Evolutionary conservation across 1,140 invertebrate genomes (phyloP), one percentile per base, ranked within the genome.

Genomic region (Camponotus vicinus): DNA sequence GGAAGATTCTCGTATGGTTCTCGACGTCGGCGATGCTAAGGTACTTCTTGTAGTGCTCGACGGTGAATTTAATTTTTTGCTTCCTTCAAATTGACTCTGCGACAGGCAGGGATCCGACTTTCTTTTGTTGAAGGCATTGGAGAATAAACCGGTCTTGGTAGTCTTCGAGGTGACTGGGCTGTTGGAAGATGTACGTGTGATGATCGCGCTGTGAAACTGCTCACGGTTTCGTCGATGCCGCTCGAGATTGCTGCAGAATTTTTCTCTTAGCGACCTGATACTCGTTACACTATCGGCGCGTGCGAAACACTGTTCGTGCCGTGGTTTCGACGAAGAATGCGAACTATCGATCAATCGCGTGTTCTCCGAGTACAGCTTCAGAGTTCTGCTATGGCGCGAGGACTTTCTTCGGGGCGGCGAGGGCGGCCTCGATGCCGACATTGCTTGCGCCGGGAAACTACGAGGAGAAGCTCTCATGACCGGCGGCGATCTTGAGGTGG

Each of bases 371-470:
- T 97, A 96, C 21, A 97, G 92, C 92, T 96, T 96, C 1, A 98
- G 92, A 8, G 97, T 97, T 45, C 96, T 96, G 93, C 96, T 98
- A 77, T 97, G 96, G 90, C 96, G 96, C 0, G 97, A 98, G 0
- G 97, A 98, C 91, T 96, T 96, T 86, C 98, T 95, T 91, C 96
- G 95, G 0, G 97, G 97, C 3, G 97, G 97, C n/a, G 96, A 96
- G 4, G 97, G 97, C 57, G 96, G 96, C 86, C 92, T 92, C 4
- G 80, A 45, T n/a, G 21, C 86, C 78, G 79, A 73, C 79, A 83
- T 83, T 73, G 79, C 13, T 75, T 73, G 79, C 3, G 73, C 21
- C 49, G 66, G 34, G 45, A 13, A 34, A 11, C 77, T 21, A 18
- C n/a, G 69, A 45, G 37, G 11, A 21, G 69, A 8, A 6, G 69